Evolutionary conservation across 2,113 vertebrate genomes (phyloP).

Genomic region (Ptyas mucosa): DNA sequence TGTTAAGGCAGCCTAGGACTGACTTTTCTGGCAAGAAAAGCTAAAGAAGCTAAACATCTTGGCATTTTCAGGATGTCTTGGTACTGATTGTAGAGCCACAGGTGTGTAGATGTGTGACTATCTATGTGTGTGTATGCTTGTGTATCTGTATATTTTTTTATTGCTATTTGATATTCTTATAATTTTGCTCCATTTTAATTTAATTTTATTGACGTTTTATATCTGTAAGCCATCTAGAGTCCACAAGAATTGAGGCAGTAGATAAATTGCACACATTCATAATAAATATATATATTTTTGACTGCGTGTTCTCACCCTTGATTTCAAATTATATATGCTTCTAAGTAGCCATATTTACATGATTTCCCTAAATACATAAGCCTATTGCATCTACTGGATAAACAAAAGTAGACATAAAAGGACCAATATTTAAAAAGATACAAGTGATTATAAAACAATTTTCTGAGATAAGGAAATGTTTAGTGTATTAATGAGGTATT

Average conservation of each 20-base stretch:
- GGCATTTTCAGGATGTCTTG: background rate
- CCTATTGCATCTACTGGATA: background rate
- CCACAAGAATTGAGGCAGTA: background rate
- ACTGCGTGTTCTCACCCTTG: background rate
- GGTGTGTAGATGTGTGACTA: background rate
- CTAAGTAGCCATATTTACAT: background rate
- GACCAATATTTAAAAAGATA: background rate
- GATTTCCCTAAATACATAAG: background rate
- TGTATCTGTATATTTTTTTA: too few relatives aligned
- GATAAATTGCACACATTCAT: background rate
- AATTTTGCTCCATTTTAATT: background rate
- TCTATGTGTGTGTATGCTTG: background rate
- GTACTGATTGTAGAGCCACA: background rate
- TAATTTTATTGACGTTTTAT: background rate
- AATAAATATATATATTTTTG: background rate
- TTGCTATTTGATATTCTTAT: background rate
- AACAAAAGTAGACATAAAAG: background rate
- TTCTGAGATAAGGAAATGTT: conserved; percentile 33
- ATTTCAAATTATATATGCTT: background rate
- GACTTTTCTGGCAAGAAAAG: background rate
- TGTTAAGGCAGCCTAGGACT: background rate
- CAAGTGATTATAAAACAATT: background rate
- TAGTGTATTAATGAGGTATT: background rate
- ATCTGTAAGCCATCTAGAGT: background rate
- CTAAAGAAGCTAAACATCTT: background rate